phyloP scores from a whole-genome alignment of 35 echinoderm and acorn worm species.

The Heliocidaris tuberculata region DNA sequence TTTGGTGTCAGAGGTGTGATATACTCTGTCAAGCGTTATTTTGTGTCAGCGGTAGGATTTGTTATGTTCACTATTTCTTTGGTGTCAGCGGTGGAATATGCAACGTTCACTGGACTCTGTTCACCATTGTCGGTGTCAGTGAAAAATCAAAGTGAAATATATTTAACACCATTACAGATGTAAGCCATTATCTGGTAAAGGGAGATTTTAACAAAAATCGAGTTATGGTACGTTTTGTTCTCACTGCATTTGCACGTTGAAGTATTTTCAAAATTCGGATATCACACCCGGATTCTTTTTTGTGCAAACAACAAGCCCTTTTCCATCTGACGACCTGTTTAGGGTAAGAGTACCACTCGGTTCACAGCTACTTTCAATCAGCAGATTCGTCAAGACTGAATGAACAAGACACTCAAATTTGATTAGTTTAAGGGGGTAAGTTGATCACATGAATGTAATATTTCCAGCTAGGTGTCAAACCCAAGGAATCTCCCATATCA shows the following conservation, averaged over 20 bases:
- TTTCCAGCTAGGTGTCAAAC: conserved; percentile 1
- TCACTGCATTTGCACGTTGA: not conserved
- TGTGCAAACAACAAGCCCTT: not conserved
- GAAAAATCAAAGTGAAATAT: too few species aligned
- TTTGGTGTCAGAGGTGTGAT: too few species aligned
- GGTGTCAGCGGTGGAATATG: too few species aligned
- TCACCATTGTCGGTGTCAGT: too few species aligned
- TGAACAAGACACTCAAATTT: conserved; percentile 12
- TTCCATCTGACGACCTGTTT: not conserved
- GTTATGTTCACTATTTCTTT: too few species aligned
- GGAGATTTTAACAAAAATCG: too few species aligned
- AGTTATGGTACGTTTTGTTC: not conserved
- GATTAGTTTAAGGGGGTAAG: not conserved
- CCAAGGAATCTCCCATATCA: not conserved
- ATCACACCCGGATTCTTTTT: not conserved
- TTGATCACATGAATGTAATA: conserved; percentile 11
- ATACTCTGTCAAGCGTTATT: too few species aligned
- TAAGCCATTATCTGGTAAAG: too few species aligned
- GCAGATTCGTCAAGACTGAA: not conserved
- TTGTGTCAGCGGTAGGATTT: too few species aligned
- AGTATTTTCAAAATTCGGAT: not conserved
- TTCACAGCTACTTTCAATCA: not conserved
- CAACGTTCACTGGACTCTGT: too few species aligned
- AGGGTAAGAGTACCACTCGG: not conserved
- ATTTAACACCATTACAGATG: too few species aligned